These are phyloP conservation scores for Sesia apiformis DNA, from an alignment of 2,888 invertebrate genomes.

Conservation along the genomic window DNA sequence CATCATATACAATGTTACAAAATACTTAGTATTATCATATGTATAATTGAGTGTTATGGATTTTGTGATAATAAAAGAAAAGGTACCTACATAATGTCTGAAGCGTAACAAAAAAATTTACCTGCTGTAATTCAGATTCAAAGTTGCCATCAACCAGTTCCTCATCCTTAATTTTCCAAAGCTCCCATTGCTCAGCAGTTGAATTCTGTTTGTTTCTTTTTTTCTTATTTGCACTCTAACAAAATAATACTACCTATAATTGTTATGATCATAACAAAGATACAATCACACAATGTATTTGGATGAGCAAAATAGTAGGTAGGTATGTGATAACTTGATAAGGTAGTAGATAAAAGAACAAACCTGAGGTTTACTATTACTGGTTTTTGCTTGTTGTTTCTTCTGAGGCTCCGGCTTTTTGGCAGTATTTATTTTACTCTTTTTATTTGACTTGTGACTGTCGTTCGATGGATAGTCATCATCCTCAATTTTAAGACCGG, in stretches of 20 bases:
- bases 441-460: not conserved
- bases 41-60: too few relatives aligned
- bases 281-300: too few relatives aligned
- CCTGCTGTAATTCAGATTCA: conserved; percentile 76
- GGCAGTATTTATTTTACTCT: conserved; percentile 23
- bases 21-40: too few relatives aligned
- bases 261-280: too few relatives aligned
- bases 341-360: not conserved
- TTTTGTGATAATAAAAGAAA: too few relatives aligned
- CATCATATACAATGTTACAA: too few relatives aligned
- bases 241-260: conserved; percentile 1
- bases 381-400: conserved; percentile 30
- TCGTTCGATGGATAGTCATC: conserved; percentile 64
- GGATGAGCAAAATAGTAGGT: too few relatives aligned
- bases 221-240: conserved; percentile 39
- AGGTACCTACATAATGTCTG: not conserved
- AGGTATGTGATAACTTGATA: too few relatives aligned
- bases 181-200: conserved; percentile 79
- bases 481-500: conserved; percentile 82
- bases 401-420: conserved; percentile 51
- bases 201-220: conserved; percentile 57
- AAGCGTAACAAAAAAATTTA: conserved; percentile 22
- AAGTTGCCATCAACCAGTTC: conserved; percentile 77
- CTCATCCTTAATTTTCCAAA: conserved; percentile 82
- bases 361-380: conserved; percentile 41